These are phyloP conservation scores for Diachasma alloeum DNA, from an alignment of 1,140 invertebrate genomes.

Conservation along the genomic window DNA sequence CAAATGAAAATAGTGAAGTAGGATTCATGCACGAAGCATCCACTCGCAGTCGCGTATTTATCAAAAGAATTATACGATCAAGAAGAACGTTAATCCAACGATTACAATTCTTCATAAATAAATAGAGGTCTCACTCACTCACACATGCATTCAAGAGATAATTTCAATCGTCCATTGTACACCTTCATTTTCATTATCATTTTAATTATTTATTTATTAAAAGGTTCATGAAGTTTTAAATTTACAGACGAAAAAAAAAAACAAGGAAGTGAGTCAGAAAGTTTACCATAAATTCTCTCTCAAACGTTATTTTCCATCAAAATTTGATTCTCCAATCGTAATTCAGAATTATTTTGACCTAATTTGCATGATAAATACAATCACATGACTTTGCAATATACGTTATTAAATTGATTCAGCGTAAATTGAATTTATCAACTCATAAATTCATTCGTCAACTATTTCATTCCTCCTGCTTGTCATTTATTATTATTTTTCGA, in stretches of 20 bases:
- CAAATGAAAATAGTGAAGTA: not conserved
- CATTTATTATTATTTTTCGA: constrained; percentile 14
- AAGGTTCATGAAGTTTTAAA: not conserved
- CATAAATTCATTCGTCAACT: not conserved
- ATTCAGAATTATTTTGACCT: too few relatives aligned
- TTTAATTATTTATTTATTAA: not conserved
- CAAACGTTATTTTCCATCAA: not conserved
- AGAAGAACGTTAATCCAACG: too few relatives aligned
- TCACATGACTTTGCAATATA: not conserved
- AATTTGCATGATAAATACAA: not conserved
- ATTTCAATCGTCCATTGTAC: not conserved
- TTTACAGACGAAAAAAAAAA: not conserved
- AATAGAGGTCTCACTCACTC: too few relatives aligned
- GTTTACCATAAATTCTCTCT: not conserved
- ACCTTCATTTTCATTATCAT: not conserved
- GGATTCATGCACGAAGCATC: not conserved
- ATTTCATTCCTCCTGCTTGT: not conserved
- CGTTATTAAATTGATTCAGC: constrained; percentile 17
- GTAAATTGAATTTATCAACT: not conserved
- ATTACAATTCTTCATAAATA: too few relatives aligned
- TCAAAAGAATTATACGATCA: too few relatives aligned
- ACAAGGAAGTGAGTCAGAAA: not conserved
- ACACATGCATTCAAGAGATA: not conserved
- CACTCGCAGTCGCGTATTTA: too few relatives aligned
- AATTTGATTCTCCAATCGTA: not conserved